Percentiles rank a stretch among this genome's conserved stretches.
These are phyloP conservation scores for Ornithorhynchus anatinus DNA, from an alignment of 2,113 vertebrate species.

Conservation along the genomic window DNA sequence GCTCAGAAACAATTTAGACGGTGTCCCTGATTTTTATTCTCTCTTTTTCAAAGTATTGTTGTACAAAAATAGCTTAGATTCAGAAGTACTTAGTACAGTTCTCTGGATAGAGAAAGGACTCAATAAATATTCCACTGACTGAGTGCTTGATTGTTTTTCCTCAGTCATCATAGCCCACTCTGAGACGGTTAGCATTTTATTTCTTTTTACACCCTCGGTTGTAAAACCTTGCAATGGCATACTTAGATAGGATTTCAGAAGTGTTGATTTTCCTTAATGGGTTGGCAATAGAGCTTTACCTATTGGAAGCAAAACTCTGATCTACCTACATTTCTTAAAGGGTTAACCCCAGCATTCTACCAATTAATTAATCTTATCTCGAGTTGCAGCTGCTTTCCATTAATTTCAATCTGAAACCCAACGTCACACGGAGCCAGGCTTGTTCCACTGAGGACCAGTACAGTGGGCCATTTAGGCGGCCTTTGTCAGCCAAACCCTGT, in stretches of 20 bases:
- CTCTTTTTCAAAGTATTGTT: no score
- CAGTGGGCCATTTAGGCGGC: background rate
- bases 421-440: slow-evolving; percentile 32
- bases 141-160: no score
- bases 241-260: no score
- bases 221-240: no score
- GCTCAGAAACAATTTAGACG: no score
- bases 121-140: no score
- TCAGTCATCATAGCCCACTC: background rate
- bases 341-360: slow-evolving; percentile 44
- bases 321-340: slow-evolving; percentile 20
- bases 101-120: no score
- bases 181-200: slow-evolving; percentile 19
- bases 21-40: no score
- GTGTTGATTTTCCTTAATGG: no score
- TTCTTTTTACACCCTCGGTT: slow-evolving; percentile 22
- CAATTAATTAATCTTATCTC: slow-evolving; percentile 63
- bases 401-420: slow-evolving; percentile 56
- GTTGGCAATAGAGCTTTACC: no score
- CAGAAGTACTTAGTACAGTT: no score
- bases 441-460: slow-evolving; percentile 25
- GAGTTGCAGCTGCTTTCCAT: slow-evolving; percentile 58
- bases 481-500: background rate
- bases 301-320: background rate
- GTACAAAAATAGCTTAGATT: no score